Base-by-base conservation (phyloP, 2,888 invertebrate species). In the Ochropleura leucogaster region DNA sequence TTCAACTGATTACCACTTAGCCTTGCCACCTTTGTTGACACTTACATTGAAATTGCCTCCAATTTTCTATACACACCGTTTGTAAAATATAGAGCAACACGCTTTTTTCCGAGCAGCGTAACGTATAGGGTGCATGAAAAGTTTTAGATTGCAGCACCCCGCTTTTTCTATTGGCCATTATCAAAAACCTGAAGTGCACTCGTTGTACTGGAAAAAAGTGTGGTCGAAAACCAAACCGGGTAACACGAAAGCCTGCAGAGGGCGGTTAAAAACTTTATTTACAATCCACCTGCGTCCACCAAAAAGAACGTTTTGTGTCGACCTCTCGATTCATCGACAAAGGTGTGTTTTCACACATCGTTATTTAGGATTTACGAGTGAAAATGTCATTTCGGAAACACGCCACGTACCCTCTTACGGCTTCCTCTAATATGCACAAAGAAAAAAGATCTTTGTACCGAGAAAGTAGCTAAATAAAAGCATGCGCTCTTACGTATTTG, bases 341-440 rank as follows among this genome's bases (percentile, higher is more conserved):
- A 89, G 86, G 89, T 89, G 85, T 89, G 89, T 90, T 93, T 92
- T 91, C 89, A 92, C 91, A 92, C 93, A 90, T 91, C 92, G 91
- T 93, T 93, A 93, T 92, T 90, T 89, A 86, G 89, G 91, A 91
- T 93, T 93, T 92, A 91, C 90, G 89, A 89, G 88, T 86, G 84
- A 81, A 92, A 92, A 92, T 91, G 91, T 88, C 91, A 91, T 94
- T 94, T 90, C 77, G 86, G 87, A 93, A 92, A 92, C 92, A 89
- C 85, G 81, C 90, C 93, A 92, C 93, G 94, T 92, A 90, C 88
- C 90, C 90, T 91, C 92, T 92, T 90, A 93, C 88, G 88, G 88
- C 85, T 88, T 89, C 88, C 88, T 94, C 90, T 94, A 94, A 94
- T 94, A 95, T 95, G 94, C 93, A 94, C 95, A 94, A 93, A 95